A percentile compares a stretch with the other conserved stretches of the same genome.
These are phyloP conservation scores for Triplophysa yarkandensis DNA, from an alignment of 2,797 vertebrate genomes.

Conservation along the genomic window DNA sequence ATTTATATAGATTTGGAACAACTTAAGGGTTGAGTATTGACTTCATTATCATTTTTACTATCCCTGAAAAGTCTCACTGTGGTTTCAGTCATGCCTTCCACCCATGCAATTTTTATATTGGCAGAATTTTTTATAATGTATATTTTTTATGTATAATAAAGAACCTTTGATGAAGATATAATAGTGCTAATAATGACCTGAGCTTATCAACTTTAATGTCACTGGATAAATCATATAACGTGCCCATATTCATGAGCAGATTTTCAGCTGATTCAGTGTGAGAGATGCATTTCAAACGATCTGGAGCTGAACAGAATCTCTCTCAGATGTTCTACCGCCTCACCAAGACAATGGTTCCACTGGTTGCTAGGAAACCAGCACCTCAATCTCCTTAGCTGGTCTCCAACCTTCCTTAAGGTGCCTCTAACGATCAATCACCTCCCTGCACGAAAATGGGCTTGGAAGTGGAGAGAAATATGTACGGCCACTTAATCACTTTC, in stretches of 20 bases:
- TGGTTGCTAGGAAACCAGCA: conserved; percentile 75
- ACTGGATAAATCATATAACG: conserved; percentile 3
- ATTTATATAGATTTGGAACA: too few relatives aligned
- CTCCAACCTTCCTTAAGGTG: conserved; percentile 59
- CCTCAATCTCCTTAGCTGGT: conserved; percentile 61
- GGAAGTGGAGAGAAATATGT: conserved; percentile 36
- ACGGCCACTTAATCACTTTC: conserved; percentile 20
- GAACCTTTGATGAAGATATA: not conserved
- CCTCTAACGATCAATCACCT: conserved; percentile 63
- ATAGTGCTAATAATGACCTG: not conserved
- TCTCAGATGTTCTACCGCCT: conserved; percentile 67
- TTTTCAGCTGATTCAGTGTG: conserved; percentile 55
- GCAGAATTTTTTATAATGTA: too few relatives aligned
- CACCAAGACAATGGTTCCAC: conserved; percentile 67
- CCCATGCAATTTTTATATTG: too few relatives aligned
- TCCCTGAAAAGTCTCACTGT: too few relatives aligned
- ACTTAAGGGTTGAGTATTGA: too few relatives aligned
- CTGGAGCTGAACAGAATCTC: conserved; percentile 54
- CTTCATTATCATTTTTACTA: too few relatives aligned
- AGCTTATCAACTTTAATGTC: conserved; percentile 3
- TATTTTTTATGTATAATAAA: too few relatives aligned
- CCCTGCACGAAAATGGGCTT: conserved; percentile 20
- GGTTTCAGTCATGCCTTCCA: too few relatives aligned
- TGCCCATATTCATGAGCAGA: conserved; percentile 34
- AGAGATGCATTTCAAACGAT: conserved; percentile 62